Evolutionary conservation across 2,888 invertebrate species (phyloP).

Genomic region (Palloptera scutellata): DNA sequence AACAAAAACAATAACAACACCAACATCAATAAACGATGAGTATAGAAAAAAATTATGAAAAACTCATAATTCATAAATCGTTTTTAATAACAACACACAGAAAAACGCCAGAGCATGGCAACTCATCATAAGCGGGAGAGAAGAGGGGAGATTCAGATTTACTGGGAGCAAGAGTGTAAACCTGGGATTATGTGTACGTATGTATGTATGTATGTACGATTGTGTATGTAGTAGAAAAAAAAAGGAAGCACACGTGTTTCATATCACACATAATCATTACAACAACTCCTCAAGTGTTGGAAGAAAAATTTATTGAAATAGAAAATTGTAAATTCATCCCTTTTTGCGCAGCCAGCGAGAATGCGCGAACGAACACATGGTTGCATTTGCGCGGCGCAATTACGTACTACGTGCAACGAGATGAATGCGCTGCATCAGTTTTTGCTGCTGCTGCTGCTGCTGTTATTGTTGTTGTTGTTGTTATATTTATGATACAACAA

Average conservation of each 20-base stretch:
- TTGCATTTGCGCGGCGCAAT: neutral
- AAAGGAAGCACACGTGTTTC: conserved; percentile 26
- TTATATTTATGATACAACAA: too few relatives aligned
- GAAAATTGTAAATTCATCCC: neutral
- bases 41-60: neutral
- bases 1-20: too few relatives aligned
- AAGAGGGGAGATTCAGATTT: neutral
- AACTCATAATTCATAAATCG: conserved; percentile 24
- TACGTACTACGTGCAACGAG: neutral
- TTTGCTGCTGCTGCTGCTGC: too few relatives aligned
- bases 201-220: conserved; percentile 3
- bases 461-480: too few relatives aligned
- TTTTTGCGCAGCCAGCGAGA: conserved; percentile 6
- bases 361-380: conserved; percentile 12
- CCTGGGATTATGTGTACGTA: neutral
- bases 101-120: neutral
- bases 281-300: conserved; percentile 1
- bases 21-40: neutral
- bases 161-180: too few relatives aligned
- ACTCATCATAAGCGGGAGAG: neutral
- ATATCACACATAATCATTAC: conserved; percentile 28
- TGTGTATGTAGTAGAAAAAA: neutral
- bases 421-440: too few relatives aligned
- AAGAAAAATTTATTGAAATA: conserved; percentile 5
- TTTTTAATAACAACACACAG: conserved; percentile 10